phyloP scores from a whole-genome alignment of 1,140 invertebrate species.

The Aplysia californica region DNA sequence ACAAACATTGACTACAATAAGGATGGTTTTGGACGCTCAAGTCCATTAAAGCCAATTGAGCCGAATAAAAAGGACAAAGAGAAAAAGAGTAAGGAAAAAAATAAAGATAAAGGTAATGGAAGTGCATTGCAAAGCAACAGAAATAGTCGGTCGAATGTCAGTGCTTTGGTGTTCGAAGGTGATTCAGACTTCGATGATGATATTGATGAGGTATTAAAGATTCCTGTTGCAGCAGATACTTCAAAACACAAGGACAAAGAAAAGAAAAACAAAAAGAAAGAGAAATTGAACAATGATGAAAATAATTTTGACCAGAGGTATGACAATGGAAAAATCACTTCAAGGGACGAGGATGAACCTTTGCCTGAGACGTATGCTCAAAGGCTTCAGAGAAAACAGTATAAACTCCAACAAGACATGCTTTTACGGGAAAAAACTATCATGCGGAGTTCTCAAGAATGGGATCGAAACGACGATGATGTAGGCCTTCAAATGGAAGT shows the following conservation, averaged over 20 bases:
- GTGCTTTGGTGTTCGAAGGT: neutral
- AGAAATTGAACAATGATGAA: neutral
- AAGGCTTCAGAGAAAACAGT: slow-evolving; percentile 8
- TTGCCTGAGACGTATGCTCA: slow-evolving; percentile 18
- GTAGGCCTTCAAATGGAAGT: too few relatives aligned
- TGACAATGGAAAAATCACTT: neutral
- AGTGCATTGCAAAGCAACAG: neutral
- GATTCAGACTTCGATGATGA: slow-evolving; percentile 14
- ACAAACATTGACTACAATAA: too few relatives aligned
- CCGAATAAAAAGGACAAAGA: too few relatives aligned
- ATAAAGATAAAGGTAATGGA: neutral
- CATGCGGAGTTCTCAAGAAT: neutral
- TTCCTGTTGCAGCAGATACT: neutral
- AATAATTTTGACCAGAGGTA: neutral
- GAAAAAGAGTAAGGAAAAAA: neutral
- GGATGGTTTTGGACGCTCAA: too few relatives aligned
- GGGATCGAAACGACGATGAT: slow-evolving; percentile 5
- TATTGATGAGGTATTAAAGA: slow-evolving; percentile 19
- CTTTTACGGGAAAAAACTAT: neutral
- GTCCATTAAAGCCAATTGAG: too few relatives aligned
- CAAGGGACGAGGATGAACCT: neutral
- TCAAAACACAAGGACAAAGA: neutral
- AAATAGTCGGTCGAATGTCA: too few relatives aligned
- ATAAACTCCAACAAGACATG: slow-evolving; percentile 14
- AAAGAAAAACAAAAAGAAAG: neutral